Conservation (phyloP, 2,797 vertebrate species). For the Takifugu rubripes region DNA sequence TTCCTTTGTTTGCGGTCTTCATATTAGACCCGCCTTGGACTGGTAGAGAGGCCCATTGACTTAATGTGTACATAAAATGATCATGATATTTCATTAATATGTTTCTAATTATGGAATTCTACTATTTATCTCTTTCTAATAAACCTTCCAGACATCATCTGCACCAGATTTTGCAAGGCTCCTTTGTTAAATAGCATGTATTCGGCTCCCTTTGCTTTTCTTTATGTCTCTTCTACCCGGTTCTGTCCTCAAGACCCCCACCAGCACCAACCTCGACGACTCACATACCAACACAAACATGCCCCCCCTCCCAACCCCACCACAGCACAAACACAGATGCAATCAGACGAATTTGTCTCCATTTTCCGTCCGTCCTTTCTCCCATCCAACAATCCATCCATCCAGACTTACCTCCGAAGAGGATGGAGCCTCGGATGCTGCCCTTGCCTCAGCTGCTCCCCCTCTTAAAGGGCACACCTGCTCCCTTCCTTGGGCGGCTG, state of each 20-base stretch:
- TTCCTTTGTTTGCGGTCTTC: conserved; percentile 9
- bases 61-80: conserved; percentile 2
- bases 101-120: conserved; percentile 1
- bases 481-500: conserved; percentile 35
- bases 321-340: conserved; percentile 57
- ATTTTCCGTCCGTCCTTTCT: conserved; percentile 32
- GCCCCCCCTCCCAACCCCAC: conserved; percentile 3
- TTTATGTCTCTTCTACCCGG: conserved; percentile 31
- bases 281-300: conserved; percentile 64
- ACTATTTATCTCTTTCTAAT: conserved; percentile 10
- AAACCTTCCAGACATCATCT: conserved; percentile 16
- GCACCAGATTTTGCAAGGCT: conserved; percentile 14
- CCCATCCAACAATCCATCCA: conserved; percentile 7
- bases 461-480: conserved; percentile 67
- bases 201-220: conserved; percentile 20
- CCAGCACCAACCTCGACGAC: conserved; percentile 44
- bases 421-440: conserved; percentile 70
- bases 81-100: background rate
- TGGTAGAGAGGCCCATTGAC: conserved; percentile 6
- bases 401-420: conserved; percentile 73
- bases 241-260: conserved; percentile 45
- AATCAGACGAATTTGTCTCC: conserved; percentile 47
- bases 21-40: background rate
- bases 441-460: conserved; percentile 66
- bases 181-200: background rate